phyloP scores from a whole-genome alignment of 1,140 invertebrate genomes.

The Holotrichia oblita region DNA sequence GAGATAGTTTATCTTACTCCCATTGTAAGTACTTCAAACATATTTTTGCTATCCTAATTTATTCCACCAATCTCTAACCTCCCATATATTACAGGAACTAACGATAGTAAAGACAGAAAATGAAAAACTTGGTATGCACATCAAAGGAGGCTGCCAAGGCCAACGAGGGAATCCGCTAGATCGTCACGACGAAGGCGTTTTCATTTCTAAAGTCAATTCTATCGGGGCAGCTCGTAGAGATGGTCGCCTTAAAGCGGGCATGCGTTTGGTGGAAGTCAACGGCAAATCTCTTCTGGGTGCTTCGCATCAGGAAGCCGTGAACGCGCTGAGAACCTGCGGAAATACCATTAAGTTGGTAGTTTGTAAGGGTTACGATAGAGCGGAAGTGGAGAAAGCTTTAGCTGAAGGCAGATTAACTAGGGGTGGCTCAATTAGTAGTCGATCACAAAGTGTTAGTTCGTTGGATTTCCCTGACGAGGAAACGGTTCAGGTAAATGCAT shows the following conservation, averaged over 20 bases:
- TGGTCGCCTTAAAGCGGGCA: slow-evolving; percentile 86
- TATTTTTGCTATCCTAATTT: neutral
- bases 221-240: slow-evolving; percentile 87
- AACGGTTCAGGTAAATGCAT: slow-evolving; percentile 64
- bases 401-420: slow-evolving; percentile 67
- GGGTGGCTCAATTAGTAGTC: slow-evolving; percentile 69
- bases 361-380: slow-evolving; percentile 89
- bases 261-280: slow-evolving; percentile 91
- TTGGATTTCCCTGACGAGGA: slow-evolving; percentile 80
- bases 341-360: slow-evolving; percentile 86
- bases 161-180: slow-evolving; percentile 94
- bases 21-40: slow-evolving; percentile 44
- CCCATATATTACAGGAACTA: slow-evolving; percentile 76
- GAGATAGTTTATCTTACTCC: slow-evolving; percentile 47
- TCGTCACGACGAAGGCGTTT: slow-evolving; percentile 94
- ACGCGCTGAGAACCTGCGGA: slow-evolving; percentile 83
- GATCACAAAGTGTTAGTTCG: slow-evolving; percentile 84
- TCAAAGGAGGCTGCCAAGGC: slow-evolving; percentile 93
- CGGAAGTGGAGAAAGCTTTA: slow-evolving; percentile 71
- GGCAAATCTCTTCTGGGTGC: slow-evolving; percentile 91
- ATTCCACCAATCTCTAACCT: neutral
- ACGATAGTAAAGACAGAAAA: slow-evolving; percentile 87
- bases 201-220: slow-evolving; percentile 95
- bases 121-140: slow-evolving; percentile 97
- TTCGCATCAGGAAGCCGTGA: slow-evolving; percentile 94